These are phyloP conservation scores for Pandemis cinnamomeana DNA, from an alignment of 2,888 invertebrate genomes.

Conservation along the genomic window DNA sequence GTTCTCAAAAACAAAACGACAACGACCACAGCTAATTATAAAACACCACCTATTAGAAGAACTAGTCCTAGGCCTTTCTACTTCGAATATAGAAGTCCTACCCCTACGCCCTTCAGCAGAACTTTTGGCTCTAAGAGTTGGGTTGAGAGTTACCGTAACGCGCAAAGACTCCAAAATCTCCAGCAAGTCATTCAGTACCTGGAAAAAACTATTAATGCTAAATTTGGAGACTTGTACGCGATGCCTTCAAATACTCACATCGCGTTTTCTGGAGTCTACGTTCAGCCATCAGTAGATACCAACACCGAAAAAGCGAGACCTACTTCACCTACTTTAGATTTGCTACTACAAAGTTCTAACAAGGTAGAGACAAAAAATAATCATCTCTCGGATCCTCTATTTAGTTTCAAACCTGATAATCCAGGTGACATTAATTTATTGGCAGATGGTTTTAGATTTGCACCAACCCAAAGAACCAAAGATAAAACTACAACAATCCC, in stretches of 20 bases:
- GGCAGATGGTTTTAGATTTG: conserved; percentile 81
- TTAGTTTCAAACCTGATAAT: conserved; percentile 88
- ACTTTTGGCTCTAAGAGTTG: conserved; percentile 70
- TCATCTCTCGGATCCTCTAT: conserved; percentile 86
- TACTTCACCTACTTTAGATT: conserved; percentile 46
- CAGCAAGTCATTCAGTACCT: conserved; percentile 76
- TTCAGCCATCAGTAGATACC: conserved; percentile 63
- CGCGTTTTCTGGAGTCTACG: conserved; percentile 73
- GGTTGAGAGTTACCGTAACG: conserved; percentile 75
- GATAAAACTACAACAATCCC: conserved; percentile 52
- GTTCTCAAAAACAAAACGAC: conserved; percentile 48
- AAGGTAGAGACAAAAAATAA: conserved; percentile 60
- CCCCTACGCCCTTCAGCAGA: conserved; percentile 73
- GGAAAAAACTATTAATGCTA: conserved; percentile 76
- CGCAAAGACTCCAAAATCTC: conserved; percentile 75
- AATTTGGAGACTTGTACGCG: conserved; percentile 70
- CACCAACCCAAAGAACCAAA: conserved; percentile 55
- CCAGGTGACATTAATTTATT: conserved; percentile 90
- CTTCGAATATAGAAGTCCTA: conserved; percentile 70
- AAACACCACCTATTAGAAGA: conserved; percentile 59
- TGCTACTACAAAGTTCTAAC: conserved; percentile 54
- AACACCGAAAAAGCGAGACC: conserved; percentile 45
- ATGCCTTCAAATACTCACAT: conserved; percentile 63
- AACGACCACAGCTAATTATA: conserved; percentile 50
- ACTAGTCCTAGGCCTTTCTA: conserved; percentile 82